Conservation (phyloP, 2,797 vertebrate genomes). For the Syngnathus acus region DNA sequence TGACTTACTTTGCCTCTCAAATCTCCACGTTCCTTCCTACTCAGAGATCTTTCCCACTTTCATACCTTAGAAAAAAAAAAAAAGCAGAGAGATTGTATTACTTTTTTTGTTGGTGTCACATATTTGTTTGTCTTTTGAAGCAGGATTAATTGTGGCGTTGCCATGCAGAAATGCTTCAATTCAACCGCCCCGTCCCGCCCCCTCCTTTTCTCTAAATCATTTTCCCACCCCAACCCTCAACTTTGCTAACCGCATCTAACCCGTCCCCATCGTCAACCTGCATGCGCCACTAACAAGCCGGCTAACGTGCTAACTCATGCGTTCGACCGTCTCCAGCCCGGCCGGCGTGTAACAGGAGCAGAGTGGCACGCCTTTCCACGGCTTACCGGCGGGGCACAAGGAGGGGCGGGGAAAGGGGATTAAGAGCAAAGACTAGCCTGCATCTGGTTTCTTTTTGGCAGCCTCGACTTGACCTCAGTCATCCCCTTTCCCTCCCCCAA, state of each 20-base stretch:
- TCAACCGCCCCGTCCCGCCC: conserved; percentile 34
- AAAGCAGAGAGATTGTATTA: conserved; percentile 27
- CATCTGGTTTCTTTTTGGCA: conserved; percentile 25
- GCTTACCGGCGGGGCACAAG: conserved; percentile 26
- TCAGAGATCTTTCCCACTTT: conserved; percentile 3
- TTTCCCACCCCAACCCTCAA: background rate
- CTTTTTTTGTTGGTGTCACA: conserved; percentile 36
- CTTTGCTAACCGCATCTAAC: conserved; percentile 28
- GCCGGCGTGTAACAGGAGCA: conserved; percentile 50
- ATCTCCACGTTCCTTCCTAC: conserved; percentile 23
- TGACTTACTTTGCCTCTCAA: conserved; percentile 12
- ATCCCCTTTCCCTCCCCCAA: conserved; percentile 22
- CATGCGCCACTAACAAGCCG: conserved; percentile 45
- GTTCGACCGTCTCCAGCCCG: conserved; percentile 52
- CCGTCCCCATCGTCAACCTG: conserved; percentile 41
- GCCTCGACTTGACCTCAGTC: conserved; percentile 43
- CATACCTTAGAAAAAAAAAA: conserved; percentile 20
- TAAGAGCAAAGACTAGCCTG: conserved; percentile 21
- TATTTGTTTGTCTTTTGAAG: conserved; percentile 76
- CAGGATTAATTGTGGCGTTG: conserved; percentile 76
- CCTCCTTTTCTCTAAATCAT: conserved; percentile 15
- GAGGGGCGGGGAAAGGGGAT: conserved; percentile 6
- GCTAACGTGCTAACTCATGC: conserved; percentile 71
- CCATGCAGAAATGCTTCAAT: conserved; percentile 46
- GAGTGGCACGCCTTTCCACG: conserved; percentile 45